Evolutionary conservation across 2,797 vertebrate species (phyloP).

Genomic region (Natrix natrix): DNA sequence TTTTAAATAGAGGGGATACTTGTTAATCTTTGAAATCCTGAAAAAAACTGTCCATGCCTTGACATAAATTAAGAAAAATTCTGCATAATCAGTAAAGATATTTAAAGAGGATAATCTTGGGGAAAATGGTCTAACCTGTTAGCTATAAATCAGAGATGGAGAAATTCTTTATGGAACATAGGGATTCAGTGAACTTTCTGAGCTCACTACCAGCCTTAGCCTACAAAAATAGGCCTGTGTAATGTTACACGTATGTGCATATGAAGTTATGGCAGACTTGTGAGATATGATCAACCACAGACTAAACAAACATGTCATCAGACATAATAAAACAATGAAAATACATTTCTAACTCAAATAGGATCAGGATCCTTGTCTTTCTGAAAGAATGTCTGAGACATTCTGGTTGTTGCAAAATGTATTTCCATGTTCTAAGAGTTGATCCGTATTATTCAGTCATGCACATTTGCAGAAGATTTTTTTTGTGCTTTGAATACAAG

Average conservation of each 20-base stretch:
- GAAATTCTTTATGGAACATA: background rate
- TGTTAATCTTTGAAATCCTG: background rate
- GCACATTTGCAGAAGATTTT: slow-evolving; percentile 11
- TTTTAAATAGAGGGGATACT: background rate
- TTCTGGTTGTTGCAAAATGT: background rate
- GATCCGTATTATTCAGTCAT: background rate
- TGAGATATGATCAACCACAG: background rate
- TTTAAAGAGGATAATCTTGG: background rate
- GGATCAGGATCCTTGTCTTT: background rate
- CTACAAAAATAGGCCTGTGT: background rate
- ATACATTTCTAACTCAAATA: background rate
- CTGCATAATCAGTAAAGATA: background rate
- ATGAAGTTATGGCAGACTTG: background rate
- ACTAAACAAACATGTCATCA: background rate
- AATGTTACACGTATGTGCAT: background rate
- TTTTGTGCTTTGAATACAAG: background rate
- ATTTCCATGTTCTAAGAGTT: background rate
- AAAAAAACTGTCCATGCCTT: background rate
- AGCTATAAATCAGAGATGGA: background rate
- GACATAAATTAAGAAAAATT: background rate
- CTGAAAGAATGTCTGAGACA: background rate
- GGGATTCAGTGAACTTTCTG: background rate
- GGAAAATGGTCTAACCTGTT: background rate
- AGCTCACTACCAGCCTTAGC: background rate
- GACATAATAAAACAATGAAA: background rate